Base-by-base conservation (phyloP, 2,113 vertebrate species). In the Salvelinus fontinalis region DNA sequence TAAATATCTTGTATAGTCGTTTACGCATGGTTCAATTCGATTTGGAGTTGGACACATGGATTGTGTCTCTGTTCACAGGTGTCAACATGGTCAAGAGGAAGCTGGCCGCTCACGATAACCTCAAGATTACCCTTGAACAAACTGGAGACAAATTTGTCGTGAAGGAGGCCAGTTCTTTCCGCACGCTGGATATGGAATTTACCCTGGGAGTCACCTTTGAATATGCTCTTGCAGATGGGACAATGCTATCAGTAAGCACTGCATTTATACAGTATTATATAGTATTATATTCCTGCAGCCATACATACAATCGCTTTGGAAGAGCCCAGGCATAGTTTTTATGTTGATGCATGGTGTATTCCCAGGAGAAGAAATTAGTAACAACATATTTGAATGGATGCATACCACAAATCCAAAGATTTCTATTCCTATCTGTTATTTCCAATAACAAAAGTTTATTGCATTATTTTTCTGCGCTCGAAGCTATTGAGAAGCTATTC, bases 31-130 rank as follows among this genome's bases (percentile, higher is more conserved):
- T 59, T 74, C 5, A 57, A 27, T 24, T 24, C 7, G 8, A 4
- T 54, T 18, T 54, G 34, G 49, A 16, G 12, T 76, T 59, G 34
- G 71, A 78, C 83, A 34, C 34, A 64, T 65, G 18, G 78, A 73
- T n/a, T 27, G 27, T 69, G 20, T 79, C 16, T 79, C 20, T 71
- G 39, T 89, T 80, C 64, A 3, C 75, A 99, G 98, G 97, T 39
- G 0, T 99, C 74, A 97, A 94, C 59, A 0, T 97, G 57, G 83
- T 98, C 88, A 99, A 99, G 82, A 95, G 97, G 83, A 98, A 97
- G 87, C 89, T 99, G 78, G 97, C 95, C 1, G 79, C 94, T 78
- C 97, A 96, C 1, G 98, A 99, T 78, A 96, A 95, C 67, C 90
- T 99, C 85, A 97, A 97, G 83, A 66, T 99, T 71, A 95, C 20